Percentiles rank a stretch among this genome's conserved stretches.
phyloP scores from a whole-genome alignment of 1,140 invertebrate species.

The Gonatopus flavifemur region DNA sequence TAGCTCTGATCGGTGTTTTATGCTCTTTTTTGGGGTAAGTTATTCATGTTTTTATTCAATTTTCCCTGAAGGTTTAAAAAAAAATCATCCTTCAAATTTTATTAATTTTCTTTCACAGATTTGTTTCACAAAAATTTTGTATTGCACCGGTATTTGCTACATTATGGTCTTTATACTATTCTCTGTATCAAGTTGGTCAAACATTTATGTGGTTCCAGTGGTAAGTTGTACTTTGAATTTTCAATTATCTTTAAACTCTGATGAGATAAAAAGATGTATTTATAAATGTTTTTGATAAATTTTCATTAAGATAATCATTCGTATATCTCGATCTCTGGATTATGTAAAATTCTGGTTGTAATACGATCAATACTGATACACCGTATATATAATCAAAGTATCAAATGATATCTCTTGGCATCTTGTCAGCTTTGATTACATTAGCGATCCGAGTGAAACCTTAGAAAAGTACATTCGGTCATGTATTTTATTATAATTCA shows the following conservation, averaged over 20 bases:
- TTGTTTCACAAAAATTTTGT: constrained; percentile 67
- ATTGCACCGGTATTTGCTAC: constrained; percentile 64
- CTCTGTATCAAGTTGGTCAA: constrained; percentile 77
- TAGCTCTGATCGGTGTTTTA: constrained; percentile 68
- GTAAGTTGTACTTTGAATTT: constrained; percentile 53
- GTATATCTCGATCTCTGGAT: too few species aligned
- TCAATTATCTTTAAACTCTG: constrained; percentile 3
- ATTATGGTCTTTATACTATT: constrained; percentile 76
- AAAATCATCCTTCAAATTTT: constrained; percentile 4
- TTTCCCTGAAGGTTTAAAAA: not conserved
- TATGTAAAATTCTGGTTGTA: too few species aligned
- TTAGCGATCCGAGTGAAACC: too few species aligned
- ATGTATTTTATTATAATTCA: not conserved
- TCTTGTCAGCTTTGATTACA: too few species aligned
- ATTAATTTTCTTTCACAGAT: constrained; percentile 56
- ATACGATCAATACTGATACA: too few species aligned
- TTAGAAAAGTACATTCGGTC: too few species aligned
- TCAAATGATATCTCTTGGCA: too few species aligned
- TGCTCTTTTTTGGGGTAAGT: constrained; percentile 68
- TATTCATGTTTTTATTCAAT: constrained; percentile 11
- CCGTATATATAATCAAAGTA: too few species aligned
- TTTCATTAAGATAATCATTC: too few species aligned
- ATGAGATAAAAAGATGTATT: not conserved
- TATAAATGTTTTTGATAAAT: constrained; percentile 3
- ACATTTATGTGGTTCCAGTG: constrained; percentile 78